Evolutionary conservation across 53 echinoderm and acorn worm genomes (phyloP).

Genomic region (Holothuria scabra): DNA sequence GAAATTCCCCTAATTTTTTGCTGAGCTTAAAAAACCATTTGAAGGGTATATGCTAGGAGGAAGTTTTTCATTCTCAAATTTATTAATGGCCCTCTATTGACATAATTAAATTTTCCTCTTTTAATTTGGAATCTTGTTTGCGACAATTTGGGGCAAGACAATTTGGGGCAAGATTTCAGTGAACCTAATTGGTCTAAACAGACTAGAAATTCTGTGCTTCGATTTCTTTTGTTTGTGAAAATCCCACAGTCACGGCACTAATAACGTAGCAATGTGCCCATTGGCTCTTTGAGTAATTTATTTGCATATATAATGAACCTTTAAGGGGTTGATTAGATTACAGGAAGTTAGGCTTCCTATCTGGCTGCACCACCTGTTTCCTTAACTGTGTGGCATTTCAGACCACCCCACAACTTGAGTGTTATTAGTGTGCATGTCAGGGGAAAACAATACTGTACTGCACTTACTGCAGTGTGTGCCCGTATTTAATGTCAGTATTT

Average conservation of each 20-base stretch:
- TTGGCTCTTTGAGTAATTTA: not conserved
- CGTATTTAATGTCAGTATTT: too few species aligned
- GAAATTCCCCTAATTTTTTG: too few species aligned
- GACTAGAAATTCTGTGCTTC: not conserved
- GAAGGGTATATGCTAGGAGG: not conserved
- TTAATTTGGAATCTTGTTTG: conserved; percentile 5
- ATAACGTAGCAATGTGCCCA: not conserved
- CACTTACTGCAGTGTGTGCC: too few species aligned
- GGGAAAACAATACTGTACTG: too few species aligned
- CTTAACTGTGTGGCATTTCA: conserved; percentile 23
- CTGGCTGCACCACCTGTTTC: conserved; percentile 56
- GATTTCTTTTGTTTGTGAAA: conserved; percentile 31
- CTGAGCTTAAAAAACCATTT: too few species aligned
- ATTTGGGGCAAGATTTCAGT: not conserved
- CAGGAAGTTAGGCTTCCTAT: conserved; percentile 46
- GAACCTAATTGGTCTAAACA: conserved; percentile 4
- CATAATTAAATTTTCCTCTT: not conserved
- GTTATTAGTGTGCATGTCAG: too few species aligned
- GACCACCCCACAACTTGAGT: too few species aligned
- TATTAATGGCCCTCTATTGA: not conserved
- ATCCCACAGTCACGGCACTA: not conserved
- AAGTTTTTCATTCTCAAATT: conserved; percentile 4
- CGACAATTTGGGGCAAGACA: not conserved
- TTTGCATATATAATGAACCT: conserved; percentile 24
- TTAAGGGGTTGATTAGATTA: conserved; percentile 43